Conservation (phyloP, 2,797 vertebrate species). For the Botia almorhae region DNA sequence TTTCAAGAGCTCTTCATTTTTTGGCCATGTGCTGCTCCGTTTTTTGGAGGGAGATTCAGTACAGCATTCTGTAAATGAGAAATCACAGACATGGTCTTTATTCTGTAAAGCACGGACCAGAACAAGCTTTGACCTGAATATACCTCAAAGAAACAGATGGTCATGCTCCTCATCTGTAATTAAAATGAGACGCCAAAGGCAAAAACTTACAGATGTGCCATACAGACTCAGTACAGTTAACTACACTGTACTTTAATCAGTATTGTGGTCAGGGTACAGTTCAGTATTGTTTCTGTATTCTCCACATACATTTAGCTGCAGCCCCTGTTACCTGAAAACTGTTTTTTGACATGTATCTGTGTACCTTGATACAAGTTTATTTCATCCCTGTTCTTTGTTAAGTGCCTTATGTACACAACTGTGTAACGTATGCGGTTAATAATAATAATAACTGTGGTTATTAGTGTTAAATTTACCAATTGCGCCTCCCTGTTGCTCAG, state of each 20-base stretch:
- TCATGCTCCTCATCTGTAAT: background rate
- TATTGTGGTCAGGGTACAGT: background rate
- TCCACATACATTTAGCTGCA: background rate
- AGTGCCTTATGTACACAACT: slow-evolving; percentile 6
- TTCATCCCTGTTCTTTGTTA: background rate
- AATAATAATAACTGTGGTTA: background rate
- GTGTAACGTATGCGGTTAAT: too few species aligned
- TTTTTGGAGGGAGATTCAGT: slow-evolving; percentile 4
- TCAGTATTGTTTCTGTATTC: slow-evolving; percentile 2
- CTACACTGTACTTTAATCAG: slow-evolving; percentile 5
- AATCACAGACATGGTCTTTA: background rate
- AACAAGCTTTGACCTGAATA: slow-evolving; percentile 13
- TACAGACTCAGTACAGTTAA: slow-evolving; percentile 14
- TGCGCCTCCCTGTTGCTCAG: slow-evolving; percentile 47
- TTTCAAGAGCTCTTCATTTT: slow-evolving; percentile 9
- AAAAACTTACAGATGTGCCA: slow-evolving; percentile 3
- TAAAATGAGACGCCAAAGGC: background rate
- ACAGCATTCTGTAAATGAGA: background rate
- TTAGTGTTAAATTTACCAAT: background rate
- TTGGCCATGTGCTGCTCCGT: background rate
- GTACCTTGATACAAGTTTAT: background rate
- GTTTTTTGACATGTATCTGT: background rate
- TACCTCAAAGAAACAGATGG: slow-evolving; percentile 20
- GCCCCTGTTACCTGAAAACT: background rate
- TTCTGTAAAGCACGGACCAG: too few species aligned